phyloP scores from a whole-genome alignment of 2,888 invertebrate species.

The Argynnis bischoffii region DNA sequence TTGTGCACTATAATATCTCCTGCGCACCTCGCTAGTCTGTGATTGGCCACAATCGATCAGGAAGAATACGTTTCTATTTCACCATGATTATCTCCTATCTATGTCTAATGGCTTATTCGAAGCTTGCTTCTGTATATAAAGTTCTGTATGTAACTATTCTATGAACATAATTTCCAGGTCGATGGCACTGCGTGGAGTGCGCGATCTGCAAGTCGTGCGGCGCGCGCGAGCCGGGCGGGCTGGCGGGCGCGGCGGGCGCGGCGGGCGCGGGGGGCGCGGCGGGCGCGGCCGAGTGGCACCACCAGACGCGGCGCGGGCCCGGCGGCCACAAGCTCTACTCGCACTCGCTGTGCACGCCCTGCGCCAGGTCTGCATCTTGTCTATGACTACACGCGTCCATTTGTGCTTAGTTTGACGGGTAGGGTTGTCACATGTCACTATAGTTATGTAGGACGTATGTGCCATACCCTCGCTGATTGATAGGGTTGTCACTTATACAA shows the following conservation, averaged over 20 bases:
- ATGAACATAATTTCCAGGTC: conserved; percentile 63
- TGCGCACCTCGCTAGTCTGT: too few species aligned
- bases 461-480: too few species aligned
- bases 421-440: too few species aligned
- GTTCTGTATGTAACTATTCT: too few species aligned
- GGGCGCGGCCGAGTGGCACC: conserved; percentile 65
- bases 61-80: too few species aligned
- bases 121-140: too few species aligned
- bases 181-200: conserved; percentile 94
- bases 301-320: conserved; percentile 75
- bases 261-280: conserved; percentile 53
- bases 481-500: too few species aligned
- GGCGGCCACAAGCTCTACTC: conserved; percentile 79
- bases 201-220: conserved; percentile 86
- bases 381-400: conserved; percentile 11
- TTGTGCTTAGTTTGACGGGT: conserved; percentile 1
- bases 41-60: too few species aligned
- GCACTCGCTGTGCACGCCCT: conserved; percentile 86
- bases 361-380: conserved; percentile 82
- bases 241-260: conserved; percentile 34
- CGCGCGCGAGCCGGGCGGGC: conserved; percentile 76
- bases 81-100: too few species aligned
- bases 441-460: too few species aligned
- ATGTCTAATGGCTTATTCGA: too few species aligned
- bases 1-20: too few species aligned